These are phyloP conservation scores for Lepilemur septentrionalis DNA, from an alignment of 2,797 vertebrate genomes.

Conservation along the genomic window DNA sequence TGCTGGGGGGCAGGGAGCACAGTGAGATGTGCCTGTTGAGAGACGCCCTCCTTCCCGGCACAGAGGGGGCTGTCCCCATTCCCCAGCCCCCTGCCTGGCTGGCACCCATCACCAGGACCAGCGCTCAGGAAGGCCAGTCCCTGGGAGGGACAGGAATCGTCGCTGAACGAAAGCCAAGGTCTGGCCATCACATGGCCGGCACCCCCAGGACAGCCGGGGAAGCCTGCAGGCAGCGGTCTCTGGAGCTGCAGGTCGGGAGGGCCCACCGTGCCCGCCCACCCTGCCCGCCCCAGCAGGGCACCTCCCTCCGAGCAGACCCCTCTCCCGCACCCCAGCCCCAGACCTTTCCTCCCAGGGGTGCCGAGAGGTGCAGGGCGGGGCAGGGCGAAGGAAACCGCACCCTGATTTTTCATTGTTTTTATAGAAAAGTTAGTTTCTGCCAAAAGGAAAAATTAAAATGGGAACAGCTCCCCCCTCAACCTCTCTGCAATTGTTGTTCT, in stretches of 20 bases:
- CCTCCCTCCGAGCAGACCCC: not conserved
- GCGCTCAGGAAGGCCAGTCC: not conserved
- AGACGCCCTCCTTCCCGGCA: no score
- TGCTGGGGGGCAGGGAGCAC: not conserved
- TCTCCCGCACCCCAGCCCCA: not conserved
- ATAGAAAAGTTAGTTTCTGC: slow-evolving; percentile 68
- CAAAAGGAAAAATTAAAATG: slow-evolving; percentile 53
- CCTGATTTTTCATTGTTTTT: slow-evolving; percentile 73
- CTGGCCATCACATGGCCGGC: not conserved
- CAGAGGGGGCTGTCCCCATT: rapidly evolving
- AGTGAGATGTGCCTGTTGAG: rapidly evolving
- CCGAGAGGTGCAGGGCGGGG: not conserved
- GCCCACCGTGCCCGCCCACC: not conserved
- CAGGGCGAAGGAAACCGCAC: slow-evolving; percentile 63
- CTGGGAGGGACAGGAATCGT: not conserved
- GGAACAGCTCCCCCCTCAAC: not conserved
- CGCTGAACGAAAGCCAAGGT: no score
- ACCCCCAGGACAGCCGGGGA: not conserved
- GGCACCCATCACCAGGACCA: not conserved
- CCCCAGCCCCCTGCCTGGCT: not conserved
- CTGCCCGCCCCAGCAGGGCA: not conserved
- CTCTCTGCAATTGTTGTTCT: not conserved
- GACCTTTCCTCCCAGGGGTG: not conserved
- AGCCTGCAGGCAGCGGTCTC: not conserved
- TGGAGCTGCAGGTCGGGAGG: not conserved